Conservation (phyloP, 2,888 invertebrate species). For the Patella ulyssiponensis region DNA sequence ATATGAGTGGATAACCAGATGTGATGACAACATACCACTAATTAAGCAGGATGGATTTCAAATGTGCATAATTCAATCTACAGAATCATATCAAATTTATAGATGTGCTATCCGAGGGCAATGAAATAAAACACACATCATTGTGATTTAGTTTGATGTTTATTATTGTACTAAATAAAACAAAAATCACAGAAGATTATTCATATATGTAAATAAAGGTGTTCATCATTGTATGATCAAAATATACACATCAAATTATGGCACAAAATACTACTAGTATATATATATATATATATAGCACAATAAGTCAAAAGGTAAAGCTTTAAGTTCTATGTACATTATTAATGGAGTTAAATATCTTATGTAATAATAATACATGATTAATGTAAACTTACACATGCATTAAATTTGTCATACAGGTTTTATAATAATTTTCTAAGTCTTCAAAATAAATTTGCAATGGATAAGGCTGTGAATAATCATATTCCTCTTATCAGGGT, state of each 20-base stretch:
- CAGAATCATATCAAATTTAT: too few relatives aligned
- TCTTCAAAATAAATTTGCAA: too few relatives aligned
- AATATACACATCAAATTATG: neutral
- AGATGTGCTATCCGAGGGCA: too few relatives aligned
- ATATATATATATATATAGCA: neutral
- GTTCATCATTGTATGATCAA: constrained; percentile 4
- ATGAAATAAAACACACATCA: neutral
- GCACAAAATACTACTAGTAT: neutral
- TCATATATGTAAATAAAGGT: neutral
- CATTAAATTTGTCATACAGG: too few relatives aligned
- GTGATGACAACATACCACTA: too few relatives aligned
- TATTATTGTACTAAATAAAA: constrained; percentile 11
- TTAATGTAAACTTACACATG: too few relatives aligned
- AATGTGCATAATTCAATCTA: too few relatives aligned
- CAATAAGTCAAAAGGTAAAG: neutral
- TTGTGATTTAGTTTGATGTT: neutral
- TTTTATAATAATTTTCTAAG: too few relatives aligned
- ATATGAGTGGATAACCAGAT: too few relatives aligned
- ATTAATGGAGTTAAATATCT: neutral
- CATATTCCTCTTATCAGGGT: too few relatives aligned
- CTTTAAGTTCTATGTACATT: neutral
- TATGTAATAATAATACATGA: neutral
- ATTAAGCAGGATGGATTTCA: too few relatives aligned
- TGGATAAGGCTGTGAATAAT: too few relatives aligned
- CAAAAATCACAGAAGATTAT: neutral